These are phyloP conservation scores for Sus cebifrons DNA, from an alignment of 2,797 vertebrate genomes.

Conservation along the genomic window DNA sequence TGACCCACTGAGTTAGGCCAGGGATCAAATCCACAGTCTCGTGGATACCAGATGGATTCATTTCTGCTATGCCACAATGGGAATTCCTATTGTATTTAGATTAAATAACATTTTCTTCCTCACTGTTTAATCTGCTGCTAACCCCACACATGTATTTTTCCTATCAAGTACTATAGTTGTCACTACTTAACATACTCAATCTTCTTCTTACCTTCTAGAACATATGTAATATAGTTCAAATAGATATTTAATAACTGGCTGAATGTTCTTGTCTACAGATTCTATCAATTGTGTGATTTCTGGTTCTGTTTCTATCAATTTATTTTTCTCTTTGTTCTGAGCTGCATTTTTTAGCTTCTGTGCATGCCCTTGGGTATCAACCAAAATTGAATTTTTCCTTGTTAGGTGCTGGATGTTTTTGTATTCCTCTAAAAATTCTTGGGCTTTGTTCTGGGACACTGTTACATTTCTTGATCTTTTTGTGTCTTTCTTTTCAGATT, in stretches of 20 bases:
- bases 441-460: neutral
- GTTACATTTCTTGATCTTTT: neutral
- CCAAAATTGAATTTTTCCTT: constrained; percentile 7
- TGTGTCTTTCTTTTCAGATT: neutral
- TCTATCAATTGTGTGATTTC: neutral
- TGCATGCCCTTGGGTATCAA: neutral
- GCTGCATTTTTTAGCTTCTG: neutral
- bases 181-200: neutral
- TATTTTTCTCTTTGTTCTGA: neutral
- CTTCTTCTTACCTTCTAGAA: neutral
- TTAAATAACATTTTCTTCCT: neutral
- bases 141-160: neutral
- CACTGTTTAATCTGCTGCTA: neutral
- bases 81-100: neutral
- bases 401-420: neutral
- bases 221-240: neutral
- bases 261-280: neutral
- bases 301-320: neutral
- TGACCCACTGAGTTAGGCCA: no score
- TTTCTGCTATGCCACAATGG: no score
- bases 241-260: neutral
- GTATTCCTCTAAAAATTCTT: neutral
- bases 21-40: no score
- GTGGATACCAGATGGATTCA: no score
- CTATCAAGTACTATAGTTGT: neutral